Percentiles rank a stretch among this genome's conserved stretches.
These are phyloP conservation scores for Uromys caudimaculatus DNA, from an alignment of 2,797 vertebrate species.

Conservation along the genomic window DNA sequence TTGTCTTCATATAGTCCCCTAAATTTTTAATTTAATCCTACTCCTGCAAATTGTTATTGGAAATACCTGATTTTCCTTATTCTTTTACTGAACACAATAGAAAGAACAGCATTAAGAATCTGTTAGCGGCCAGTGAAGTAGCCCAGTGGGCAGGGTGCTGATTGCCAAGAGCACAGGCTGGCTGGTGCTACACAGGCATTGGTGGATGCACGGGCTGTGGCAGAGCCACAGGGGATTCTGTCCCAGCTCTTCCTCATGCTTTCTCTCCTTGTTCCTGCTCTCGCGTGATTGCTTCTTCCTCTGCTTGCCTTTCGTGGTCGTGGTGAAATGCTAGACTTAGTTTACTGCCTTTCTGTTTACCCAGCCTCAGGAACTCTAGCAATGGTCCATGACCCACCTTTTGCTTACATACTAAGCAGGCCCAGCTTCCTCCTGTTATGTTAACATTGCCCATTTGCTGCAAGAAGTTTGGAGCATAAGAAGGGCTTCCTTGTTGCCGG, in stretches of 20 bases:
- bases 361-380: neutral
- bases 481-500: accelerated
- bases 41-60: neutral
- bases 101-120: neutral
- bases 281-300: neutral
- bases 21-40: neutral
- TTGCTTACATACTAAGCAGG: neutral
- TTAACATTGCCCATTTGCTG: too few relatives aligned
- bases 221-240: neutral
- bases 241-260: neutral
- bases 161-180: neutral
- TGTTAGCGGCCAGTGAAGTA: neutral
- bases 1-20: neutral
- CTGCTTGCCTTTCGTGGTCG: neutral
- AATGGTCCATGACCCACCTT: too few relatives aligned
- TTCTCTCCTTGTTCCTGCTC: neutral
- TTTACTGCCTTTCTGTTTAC: neutral
- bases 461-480: accelerated
- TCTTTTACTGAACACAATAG: neutral
- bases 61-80: neutral
- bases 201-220: neutral
- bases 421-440: too few relatives aligned
- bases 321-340: neutral
- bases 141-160: neutral
- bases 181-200: neutral